A percentile compares a stretch with the other conserved stretches of the same genome.
These are phyloP conservation scores for Diarsia rubi DNA, from an alignment of 2,888 invertebrate species.

Conservation along the genomic window DNA sequence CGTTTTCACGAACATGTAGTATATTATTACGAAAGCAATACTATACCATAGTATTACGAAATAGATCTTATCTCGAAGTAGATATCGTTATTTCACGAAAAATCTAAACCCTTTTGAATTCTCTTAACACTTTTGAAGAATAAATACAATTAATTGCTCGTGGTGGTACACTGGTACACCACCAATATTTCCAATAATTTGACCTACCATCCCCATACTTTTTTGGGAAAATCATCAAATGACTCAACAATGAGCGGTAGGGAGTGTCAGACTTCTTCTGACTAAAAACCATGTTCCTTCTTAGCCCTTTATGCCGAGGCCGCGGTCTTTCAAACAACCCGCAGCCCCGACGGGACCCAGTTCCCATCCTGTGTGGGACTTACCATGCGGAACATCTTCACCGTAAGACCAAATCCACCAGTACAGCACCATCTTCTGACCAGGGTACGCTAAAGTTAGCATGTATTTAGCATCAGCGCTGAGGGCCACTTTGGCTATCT, in stretches of 20 bases:
- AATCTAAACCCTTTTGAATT: too few relatives aligned
- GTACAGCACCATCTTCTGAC: conserved; percentile 79
- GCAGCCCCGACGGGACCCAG: too few relatives aligned
- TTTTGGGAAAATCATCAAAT: too few relatives aligned
- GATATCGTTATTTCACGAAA: not conserved
- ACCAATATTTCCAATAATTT: not conserved
- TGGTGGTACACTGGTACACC: not conserved
- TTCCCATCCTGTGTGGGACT: conserved; percentile 9
- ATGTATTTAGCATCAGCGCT: conserved; percentile 91
- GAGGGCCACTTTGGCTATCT: conserved; percentile 83
- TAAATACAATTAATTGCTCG: not conserved
- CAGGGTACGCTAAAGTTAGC: conserved; percentile 88
- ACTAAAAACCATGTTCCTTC: too few relatives aligned
- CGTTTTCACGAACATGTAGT: too few relatives aligned
- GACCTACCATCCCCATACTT: too few relatives aligned
- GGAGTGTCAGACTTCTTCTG: too few relatives aligned
- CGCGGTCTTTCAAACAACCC: too few relatives aligned
- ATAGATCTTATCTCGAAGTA: not conserved
- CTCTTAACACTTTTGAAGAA: not conserved
- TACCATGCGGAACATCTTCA: conserved; percentile 89
- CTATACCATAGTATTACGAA: not conserved
- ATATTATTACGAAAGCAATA: too few relatives aligned
- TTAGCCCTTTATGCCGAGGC: too few relatives aligned
- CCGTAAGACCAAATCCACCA: conserved; percentile 93
- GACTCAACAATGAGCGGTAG: too few relatives aligned